phyloP scores from a whole-genome alignment of 2,113 vertebrate genomes.

The Bos indicus region DNA sequence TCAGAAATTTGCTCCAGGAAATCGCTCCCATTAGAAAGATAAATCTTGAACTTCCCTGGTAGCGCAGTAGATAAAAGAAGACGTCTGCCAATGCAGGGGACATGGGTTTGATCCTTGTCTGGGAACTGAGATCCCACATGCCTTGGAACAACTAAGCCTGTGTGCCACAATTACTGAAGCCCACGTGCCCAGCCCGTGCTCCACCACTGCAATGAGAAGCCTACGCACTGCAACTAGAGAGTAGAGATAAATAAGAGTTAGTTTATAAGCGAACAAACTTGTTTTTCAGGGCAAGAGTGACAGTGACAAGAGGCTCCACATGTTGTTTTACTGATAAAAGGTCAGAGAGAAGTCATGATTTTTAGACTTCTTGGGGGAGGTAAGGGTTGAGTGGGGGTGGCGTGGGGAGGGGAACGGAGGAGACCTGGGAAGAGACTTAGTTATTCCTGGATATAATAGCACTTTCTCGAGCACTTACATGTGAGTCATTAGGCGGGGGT shows the following conservation, averaged over 20 bases:
- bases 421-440: not conserved
- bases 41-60: not conserved
- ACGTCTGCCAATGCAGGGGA: not conserved
- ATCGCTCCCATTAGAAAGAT: not conserved
- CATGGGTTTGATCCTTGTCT: not conserved
- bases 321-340: not conserved
- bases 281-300: not conserved
- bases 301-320: not conserved
- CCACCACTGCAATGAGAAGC: not conserved
- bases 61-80: not conserved
- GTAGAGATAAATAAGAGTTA: not conserved
- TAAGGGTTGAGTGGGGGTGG: not conserved
- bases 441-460: not conserved
- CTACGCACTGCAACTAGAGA: not conserved
- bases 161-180: not conserved
- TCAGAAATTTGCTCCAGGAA: conserved; percentile 20
- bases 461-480: not conserved
- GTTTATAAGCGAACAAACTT: not conserved
- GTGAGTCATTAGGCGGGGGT: not conserved
- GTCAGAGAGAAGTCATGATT: not conserved
- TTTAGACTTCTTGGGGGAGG: not conserved
- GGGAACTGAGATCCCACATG: not conserved
- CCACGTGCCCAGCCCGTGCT: not conserved
- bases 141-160: not conserved
- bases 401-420: not conserved